These are phyloP conservation scores for Melieria picta DNA, from an alignment of 2,888 invertebrate genomes.

Conservation along the genomic window DNA sequence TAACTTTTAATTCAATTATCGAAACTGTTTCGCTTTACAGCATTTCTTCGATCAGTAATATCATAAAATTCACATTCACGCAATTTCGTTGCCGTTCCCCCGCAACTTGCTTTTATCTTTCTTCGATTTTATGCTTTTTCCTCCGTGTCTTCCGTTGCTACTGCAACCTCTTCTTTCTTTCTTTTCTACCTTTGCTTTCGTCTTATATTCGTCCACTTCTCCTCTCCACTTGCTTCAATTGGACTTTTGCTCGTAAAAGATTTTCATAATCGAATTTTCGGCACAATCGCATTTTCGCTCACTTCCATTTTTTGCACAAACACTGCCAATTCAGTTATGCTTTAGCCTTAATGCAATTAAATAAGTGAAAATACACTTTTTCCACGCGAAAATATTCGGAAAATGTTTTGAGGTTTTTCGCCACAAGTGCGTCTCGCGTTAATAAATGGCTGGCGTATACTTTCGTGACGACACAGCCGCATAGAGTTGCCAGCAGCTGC, in stretches of 20 bases:
- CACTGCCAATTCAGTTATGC: constrained; percentile 45
- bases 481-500: constrained; percentile 9
- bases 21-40: not conserved
- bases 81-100: no score
- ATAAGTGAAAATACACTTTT: constrained; percentile 43
- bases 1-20: not conserved
- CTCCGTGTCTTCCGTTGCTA: constrained; percentile 16
- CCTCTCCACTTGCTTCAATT: constrained; percentile 54
- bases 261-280: constrained; percentile 56
- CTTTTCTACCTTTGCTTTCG: constrained; percentile 25
- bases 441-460: constrained; percentile 48
- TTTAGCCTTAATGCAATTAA: constrained; percentile 39
- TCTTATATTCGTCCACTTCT: constrained; percentile 43
- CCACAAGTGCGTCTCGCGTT: constrained; percentile 62
- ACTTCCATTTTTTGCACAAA: constrained; percentile 54
- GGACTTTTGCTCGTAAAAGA: constrained; percentile 57
- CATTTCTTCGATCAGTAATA: not conserved
- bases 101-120: constrained; percentile 7
- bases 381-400: constrained; percentile 46
- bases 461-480: not conserved
- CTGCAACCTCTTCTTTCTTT: constrained; percentile 4
- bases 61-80: no score
- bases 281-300: constrained; percentile 58
- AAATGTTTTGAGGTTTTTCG: constrained; percentile 47
- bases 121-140: constrained; percentile 19